Evolutionary conservation across 2,113 vertebrate species (phyloP), one percentile per base, ranked within the genome.

Genomic region (Speoplatyrhinus poulsoni): DNA sequence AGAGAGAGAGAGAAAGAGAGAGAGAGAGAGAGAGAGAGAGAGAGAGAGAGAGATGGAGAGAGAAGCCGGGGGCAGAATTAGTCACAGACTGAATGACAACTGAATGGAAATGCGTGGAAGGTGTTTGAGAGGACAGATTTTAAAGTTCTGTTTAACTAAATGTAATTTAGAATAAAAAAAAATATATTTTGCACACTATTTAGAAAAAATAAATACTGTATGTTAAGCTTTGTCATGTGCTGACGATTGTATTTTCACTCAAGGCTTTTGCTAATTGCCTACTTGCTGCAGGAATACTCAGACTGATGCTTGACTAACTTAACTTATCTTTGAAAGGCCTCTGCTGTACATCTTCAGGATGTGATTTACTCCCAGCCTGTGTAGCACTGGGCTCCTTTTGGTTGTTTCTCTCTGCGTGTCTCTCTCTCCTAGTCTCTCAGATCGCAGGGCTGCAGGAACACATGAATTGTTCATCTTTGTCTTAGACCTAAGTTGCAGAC

Each of bases 401-500:
- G 48, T 16, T 47, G 36, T 60, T 36, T 60, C 59, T 77, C 59
- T 60, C 59, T 46, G 15, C 47, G 8, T 46, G 15, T 65, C 58
- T 69, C 62, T 56, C 67, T 65, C 58, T 69, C 46, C 69, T 74
- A 70, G 53, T 76, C 73, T 67, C 41, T 70, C 49, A 77, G 59
- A 75, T 77, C 41, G 58, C 76, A 64, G 50, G 66, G 66, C 70
- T 77, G 67, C 66, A 12, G 0, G 26, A 70, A 62, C 66, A 65
- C 17, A 83, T 79, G 48, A 69, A 79, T 72, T 75, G 79, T 75
- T 84, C 62, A 50, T 79, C 69, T 81, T 75, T 75, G 74, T 79
- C 61, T 82, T 66, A 60, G 33, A 75, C 65, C 75, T 9, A 13
- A 57, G 48, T 36, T 72, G 16, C 58, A 69, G 60, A 46, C 54